Evolutionary conservation across 2,113 vertebrate species (phyloP).

Genomic region (Lasiurus cinereus): DNA sequence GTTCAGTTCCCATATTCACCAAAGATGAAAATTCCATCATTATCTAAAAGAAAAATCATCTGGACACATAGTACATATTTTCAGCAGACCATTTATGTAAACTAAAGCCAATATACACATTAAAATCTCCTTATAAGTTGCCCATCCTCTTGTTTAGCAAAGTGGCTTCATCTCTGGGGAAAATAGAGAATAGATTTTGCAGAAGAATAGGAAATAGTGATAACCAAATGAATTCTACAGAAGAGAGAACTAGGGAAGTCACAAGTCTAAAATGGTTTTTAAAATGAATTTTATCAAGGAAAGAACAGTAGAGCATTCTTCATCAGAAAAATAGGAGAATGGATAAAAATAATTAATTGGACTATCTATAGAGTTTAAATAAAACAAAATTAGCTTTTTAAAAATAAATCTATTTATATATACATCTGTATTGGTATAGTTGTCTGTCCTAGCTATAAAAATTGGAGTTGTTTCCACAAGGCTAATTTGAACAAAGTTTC

Average conservation of each 20-base stretch:
- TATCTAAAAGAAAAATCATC: conserved; percentile 78
- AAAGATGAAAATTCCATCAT: conserved; percentile 71
- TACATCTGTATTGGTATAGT: background rate
- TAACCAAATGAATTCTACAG: conserved; percentile 41
- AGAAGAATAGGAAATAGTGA: conserved; percentile 44
- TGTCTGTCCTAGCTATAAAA: background rate
- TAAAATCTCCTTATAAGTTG: conserved; percentile 65
- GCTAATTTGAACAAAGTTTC: conserved; percentile 26
- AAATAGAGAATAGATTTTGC: conserved; percentile 57
- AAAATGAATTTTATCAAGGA: background rate
- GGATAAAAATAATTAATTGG: background rate
- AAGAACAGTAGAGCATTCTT: background rate
- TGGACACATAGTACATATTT: conserved; percentile 55
- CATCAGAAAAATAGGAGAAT: background rate
- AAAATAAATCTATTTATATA: background rate
- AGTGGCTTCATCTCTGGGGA: conserved; percentile 26
- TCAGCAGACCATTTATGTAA: conserved; percentile 57
- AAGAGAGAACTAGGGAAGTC: conserved; percentile 31
- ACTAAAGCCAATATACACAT: conserved; percentile 52
- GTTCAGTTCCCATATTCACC: conserved; percentile 72
- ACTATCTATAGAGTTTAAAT: background rate
- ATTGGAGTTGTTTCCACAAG: background rate
- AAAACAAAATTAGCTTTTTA: background rate
- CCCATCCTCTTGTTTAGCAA: conserved; percentile 44
- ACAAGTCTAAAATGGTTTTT: background rate